Percentiles rank a stretch among this genome's conserved stretches.
Evolutionary conservation across 2,797 vertebrate species (phyloP).

Genomic region (Sphenodon punctatus): DNA sequence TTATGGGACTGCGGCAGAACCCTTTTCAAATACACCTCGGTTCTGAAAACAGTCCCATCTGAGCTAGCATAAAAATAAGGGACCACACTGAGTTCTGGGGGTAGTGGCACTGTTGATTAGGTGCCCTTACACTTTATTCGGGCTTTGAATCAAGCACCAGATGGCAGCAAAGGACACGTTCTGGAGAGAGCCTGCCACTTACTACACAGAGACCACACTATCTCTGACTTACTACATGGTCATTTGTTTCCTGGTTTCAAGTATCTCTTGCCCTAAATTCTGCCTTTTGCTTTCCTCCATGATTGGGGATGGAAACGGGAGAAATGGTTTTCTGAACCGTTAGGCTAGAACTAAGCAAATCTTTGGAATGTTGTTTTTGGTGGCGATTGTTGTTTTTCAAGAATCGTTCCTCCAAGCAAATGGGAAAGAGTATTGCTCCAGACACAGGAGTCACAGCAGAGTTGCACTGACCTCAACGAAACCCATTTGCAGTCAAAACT

Average conservation of each 20-base stretch:
- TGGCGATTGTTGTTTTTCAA: no score
- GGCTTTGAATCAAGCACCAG: constrained; percentile 36
- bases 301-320: no score
- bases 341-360: no score
- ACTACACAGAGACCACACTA: neutral
- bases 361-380: no score
- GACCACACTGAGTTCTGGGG: neutral
- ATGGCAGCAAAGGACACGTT: constrained; percentile 57
- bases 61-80: neutral
- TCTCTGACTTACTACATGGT: accelerated
- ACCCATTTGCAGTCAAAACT: no score
- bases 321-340: no score
- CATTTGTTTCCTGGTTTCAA: no score
- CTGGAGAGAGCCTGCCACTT: neutral
- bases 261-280: neutral
- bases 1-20: neutral
- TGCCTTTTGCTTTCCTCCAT: neutral
- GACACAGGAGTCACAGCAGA: no score
- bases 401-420: no score
- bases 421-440: no score
- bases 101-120: neutral
- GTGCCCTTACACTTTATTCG: neutral
- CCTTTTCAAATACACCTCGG: neutral
- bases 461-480: no score
- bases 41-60: neutral